Conservation (phyloP, 2,888 invertebrate genomes). For the Mechanitis mazaeus region DNA sequence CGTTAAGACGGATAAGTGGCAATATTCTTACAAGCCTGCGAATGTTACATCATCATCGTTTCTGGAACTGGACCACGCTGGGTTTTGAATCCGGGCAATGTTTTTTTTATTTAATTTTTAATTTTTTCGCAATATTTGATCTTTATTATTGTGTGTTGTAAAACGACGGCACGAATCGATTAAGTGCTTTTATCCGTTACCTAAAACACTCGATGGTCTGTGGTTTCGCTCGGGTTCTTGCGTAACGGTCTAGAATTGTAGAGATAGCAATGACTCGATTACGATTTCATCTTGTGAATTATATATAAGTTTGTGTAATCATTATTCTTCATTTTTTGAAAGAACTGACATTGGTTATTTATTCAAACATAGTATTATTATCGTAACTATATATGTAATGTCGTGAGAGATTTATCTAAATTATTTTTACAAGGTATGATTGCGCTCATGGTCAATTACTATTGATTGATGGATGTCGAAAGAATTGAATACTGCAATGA, state of each 20-base stretch:
- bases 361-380: not conserved
- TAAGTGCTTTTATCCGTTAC: constrained; percentile 24
- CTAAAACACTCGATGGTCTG: constrained; percentile 27
- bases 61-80: no score
- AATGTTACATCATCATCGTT: no score
- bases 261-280: constrained; percentile 21
- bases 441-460: constrained; percentile 10
- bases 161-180: constrained; percentile 29
- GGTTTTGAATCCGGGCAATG: no score
- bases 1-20: no score
- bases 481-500: constrained; percentile 49
- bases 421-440: not conserved
- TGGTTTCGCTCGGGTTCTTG: constrained; percentile 28
- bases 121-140: constrained; percentile 11
- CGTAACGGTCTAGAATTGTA: constrained; percentile 26
- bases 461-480: constrained; percentile 38
- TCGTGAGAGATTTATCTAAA: constrained; percentile 3
- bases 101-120: no score
- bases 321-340: not conserved
- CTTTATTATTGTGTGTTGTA: constrained; percentile 7
- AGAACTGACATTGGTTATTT: constrained; percentile 12
- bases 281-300: constrained; percentile 17
- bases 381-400: not conserved
- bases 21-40: no score
- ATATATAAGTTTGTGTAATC: no score